Percentiles rank a stretch among this genome's conserved stretches.
These are phyloP conservation scores for Drosophila rhopaloa DNA, from an alignment of 1,140 invertebrate genomes.

Conservation along the genomic window DNA sequence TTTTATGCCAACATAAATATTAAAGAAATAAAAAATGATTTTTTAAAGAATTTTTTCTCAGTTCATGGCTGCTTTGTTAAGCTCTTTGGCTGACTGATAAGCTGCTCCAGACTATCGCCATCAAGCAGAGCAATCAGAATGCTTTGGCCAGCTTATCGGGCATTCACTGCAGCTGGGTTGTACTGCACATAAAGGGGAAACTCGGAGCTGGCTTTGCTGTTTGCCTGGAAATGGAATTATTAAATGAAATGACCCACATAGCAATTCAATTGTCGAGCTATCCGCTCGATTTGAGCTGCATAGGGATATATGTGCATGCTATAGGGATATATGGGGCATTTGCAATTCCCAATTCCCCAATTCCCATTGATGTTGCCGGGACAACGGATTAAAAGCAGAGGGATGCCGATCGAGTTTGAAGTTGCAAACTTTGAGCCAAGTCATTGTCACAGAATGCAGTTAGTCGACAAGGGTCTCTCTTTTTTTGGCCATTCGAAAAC, in stretches of 20 bases:
- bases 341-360: slow-evolving; percentile 38
- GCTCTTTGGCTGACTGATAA: slow-evolving; percentile 13
- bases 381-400: slow-evolving; percentile 18
- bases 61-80: slow-evolving; percentile 1
- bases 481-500: slow-evolving; percentile 51
- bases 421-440: slow-evolving; percentile 37
- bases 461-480: slow-evolving; percentile 2
- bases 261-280: slow-evolving; percentile 66
- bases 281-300: slow-evolving; percentile 62
- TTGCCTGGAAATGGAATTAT: slow-evolving; percentile 61
- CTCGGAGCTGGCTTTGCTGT: slow-evolving; percentile 5
- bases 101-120: not conserved
- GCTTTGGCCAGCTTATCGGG: slow-evolving; percentile 64
- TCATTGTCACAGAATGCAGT: slow-evolving; percentile 41
- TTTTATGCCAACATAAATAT: no score
- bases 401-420: slow-evolving; percentile 45
- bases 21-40: no score
- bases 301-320: not conserved
- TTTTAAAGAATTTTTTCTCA: no score
- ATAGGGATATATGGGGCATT: slow-evolving; percentile 28
- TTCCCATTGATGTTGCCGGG: slow-evolving; percentile 10
- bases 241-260: slow-evolving; percentile 77
- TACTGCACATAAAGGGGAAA: slow-evolving; percentile 9
- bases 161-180: slow-evolving; percentile 52
- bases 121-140: slow-evolving; percentile 8